These are phyloP conservation scores for Tuberolachnus salignus DNA, from an alignment of 2,888 invertebrate genomes.

Conservation along the genomic window DNA sequence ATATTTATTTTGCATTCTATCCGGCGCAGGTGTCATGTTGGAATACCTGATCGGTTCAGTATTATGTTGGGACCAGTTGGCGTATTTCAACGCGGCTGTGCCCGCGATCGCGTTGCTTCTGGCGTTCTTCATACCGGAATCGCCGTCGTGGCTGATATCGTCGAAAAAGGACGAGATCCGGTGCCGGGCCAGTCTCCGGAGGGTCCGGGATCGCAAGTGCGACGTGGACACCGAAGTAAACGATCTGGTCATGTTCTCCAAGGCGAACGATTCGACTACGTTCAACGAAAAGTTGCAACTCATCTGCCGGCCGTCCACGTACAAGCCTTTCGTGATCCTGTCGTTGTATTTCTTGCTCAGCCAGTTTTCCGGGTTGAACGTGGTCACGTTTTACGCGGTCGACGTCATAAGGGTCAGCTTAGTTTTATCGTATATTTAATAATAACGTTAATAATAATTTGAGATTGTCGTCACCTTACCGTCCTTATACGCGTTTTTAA, in stretches of 20 bases:
- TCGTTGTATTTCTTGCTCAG: slow-evolving; percentile 73
- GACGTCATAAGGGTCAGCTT: slow-evolving; percentile 68
- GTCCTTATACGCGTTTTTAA: slow-evolving; percentile 57
- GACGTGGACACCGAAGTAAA: slow-evolving; percentile 70
- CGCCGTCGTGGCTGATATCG: slow-evolving; percentile 74
- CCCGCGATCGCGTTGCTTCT: slow-evolving; percentile 69
- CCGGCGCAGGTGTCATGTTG: slow-evolving; percentile 59
- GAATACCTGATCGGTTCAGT: slow-evolving; percentile 63
- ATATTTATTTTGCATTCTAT: background rate
- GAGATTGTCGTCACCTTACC: too few species aligned
- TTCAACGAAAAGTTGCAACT: slow-evolving; percentile 66
- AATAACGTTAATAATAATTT: too few species aligned
- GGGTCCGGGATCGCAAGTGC: slow-evolving; percentile 70
- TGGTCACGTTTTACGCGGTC: slow-evolving; percentile 73
- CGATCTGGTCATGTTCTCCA: slow-evolving; percentile 68
- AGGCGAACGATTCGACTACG: slow-evolving; percentile 63
- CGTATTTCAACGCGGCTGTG: slow-evolving; percentile 69
- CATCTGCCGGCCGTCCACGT: slow-evolving; percentile 68
- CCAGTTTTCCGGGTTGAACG: slow-evolving; percentile 75
- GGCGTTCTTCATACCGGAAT: slow-evolving; percentile 73
- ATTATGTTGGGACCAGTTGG: slow-evolving; percentile 70
- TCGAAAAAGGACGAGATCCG: slow-evolving; percentile 69
- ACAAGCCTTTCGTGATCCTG: slow-evolving; percentile 71
- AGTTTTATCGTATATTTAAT: background rate
- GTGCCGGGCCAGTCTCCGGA: slow-evolving; percentile 65